phyloP scores from a whole-genome alignment of 2,113 vertebrate genomes.

The Microtus richardsoni region DNA sequence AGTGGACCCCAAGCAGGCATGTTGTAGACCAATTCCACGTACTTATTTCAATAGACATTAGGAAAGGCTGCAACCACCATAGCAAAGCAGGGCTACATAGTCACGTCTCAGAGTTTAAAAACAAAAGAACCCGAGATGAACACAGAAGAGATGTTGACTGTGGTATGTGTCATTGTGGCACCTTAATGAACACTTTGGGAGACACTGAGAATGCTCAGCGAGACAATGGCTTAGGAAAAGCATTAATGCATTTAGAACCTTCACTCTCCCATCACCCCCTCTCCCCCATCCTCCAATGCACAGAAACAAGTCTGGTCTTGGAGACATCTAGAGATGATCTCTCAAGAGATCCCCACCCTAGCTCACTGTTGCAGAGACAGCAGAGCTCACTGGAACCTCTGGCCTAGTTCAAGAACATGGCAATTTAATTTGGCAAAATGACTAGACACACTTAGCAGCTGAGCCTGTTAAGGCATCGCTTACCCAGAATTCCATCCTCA shows the following conservation, averaged over 20 bases:
- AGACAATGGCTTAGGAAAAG: background rate
- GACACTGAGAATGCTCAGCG: background rate
- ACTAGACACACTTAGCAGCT: background rate
- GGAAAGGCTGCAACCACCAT: background rate
- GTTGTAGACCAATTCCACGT: background rate
- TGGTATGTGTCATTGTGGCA: background rate
- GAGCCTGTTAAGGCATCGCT: background rate
- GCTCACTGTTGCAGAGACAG: background rate
- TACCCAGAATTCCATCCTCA: background rate
- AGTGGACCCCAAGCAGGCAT: background rate
- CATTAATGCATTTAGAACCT: background rate
- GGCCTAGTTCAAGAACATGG: background rate
- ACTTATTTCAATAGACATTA: background rate
- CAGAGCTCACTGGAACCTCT: background rate
- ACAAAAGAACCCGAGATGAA: background rate
- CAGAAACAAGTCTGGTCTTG: background rate
- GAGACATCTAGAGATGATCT: background rate
- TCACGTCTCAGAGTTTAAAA: conserved; percentile 28
- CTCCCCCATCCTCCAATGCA: background rate
- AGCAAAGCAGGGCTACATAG: background rate
- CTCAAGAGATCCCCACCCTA: background rate
- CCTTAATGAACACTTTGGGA: background rate
- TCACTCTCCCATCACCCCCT: too few species aligned
- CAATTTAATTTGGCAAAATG: background rate
- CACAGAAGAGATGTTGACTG: background rate